These are phyloP conservation scores for Rissa tridactyla DNA, from an alignment of 2,113 vertebrate genomes.

Conservation along the genomic window DNA sequence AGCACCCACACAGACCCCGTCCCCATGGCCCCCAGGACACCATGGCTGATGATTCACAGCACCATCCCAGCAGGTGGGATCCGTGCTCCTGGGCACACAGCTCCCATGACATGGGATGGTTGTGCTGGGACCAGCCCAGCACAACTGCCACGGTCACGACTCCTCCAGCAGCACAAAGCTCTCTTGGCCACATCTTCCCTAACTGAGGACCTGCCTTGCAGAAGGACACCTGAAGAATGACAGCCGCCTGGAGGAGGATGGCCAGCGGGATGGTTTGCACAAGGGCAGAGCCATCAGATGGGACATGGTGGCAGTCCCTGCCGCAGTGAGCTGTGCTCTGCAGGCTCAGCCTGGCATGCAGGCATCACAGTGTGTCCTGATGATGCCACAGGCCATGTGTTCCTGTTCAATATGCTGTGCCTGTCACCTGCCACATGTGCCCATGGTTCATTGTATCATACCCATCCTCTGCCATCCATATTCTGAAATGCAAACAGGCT, in stretches of 20 bases:
- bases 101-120: neutral
- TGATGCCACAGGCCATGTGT: accelerated
- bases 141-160: accelerated
- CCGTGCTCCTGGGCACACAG: neutral
- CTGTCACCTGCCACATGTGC: neutral
- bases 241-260: neutral
- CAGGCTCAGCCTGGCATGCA: neutral
- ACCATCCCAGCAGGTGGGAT: neutral
- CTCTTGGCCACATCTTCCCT: neutral
- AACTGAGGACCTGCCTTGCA: neutral
- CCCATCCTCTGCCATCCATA: neutral
- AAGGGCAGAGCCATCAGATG: neutral
- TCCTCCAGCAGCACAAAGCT: neutral
- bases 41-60: neutral
- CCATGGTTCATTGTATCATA: neutral
- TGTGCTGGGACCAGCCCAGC: neutral
- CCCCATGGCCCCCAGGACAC: neutral
- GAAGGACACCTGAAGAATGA: accelerated
- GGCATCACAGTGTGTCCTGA: neutral
- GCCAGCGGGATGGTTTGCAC: neutral
- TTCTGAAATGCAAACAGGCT: neutral
- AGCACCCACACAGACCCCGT: neutral
- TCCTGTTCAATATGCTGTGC: neutral
- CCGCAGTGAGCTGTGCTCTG: accelerated
- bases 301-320: accelerated